A percentile compares a stretch with the other conserved stretches of the same genome.
These are phyloP conservation scores for Ascaphus truei DNA, from an alignment of 2,113 vertebrate genomes.

Conservation along the genomic window DNA sequence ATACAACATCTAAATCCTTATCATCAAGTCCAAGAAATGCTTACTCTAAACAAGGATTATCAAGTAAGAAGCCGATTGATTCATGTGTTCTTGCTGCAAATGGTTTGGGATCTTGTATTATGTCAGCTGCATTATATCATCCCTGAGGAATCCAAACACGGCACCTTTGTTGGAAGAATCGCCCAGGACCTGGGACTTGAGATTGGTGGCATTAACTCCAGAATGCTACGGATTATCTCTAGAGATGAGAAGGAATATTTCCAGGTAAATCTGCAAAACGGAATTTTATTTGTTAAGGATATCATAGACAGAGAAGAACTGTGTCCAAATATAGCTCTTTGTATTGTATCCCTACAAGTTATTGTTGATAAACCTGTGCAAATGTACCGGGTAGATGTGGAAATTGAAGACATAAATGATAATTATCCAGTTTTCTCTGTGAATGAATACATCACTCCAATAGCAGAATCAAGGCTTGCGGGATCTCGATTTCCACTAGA, in stretches of 20 bases:
- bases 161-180: slow-evolving; percentile 55
- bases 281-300: slow-evolving; percentile 58
- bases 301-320: slow-evolving; percentile 60
- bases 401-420: slow-evolving; percentile 66
- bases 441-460: slow-evolving; percentile 51
- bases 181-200: slow-evolving; percentile 59
- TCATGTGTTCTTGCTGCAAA: slow-evolving; percentile 8
- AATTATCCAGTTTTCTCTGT: slow-evolving; percentile 60
- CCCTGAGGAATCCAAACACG: slow-evolving; percentile 55
- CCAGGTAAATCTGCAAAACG: slow-evolving; percentile 57
- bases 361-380: slow-evolving; percentile 63
- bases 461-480: slow-evolving; percentile 58
- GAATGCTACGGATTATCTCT: slow-evolving; percentile 64
- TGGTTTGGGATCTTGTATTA: slow-evolving; percentile 5
- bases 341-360: slow-evolving; percentile 62
- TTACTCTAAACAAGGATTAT: neutral
- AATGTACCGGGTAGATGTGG: slow-evolving; percentile 59
- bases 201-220: slow-evolving; percentile 50
- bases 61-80: neutral
- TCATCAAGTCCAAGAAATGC: slow-evolving; percentile 1
- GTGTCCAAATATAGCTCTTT: slow-evolving; percentile 52
- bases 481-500: slow-evolving; percentile 64
- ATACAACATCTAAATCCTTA: neutral
- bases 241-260: slow-evolving; percentile 60
- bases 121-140: slow-evolving; percentile 59